Conservation (phyloP, 2,888 invertebrate genomes). For the Xestia c-nigrum region DNA sequence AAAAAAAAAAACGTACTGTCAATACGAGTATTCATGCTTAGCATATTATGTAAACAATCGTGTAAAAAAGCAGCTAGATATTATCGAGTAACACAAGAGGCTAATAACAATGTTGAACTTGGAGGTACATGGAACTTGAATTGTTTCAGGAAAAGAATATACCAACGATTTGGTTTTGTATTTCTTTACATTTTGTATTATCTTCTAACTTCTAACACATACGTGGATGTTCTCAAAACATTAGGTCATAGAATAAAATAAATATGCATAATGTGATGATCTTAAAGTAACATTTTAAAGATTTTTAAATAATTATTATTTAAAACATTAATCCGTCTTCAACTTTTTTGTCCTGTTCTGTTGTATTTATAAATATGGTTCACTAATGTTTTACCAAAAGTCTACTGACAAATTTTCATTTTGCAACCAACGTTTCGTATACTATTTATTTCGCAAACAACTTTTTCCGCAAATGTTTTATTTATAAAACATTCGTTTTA, state of each 20-base stretch:
- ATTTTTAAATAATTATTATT: not conserved
- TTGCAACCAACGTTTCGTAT: too few relatives aligned
- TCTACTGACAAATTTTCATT: too few relatives aligned
- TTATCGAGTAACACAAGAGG: constrained; percentile 15
- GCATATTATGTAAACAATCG: not conserved
- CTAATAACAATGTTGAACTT: constrained; percentile 9
- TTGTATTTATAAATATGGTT: not conserved
- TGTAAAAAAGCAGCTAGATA: constrained; percentile 22
- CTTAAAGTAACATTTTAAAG: not conserved
- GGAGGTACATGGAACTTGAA: not conserved
- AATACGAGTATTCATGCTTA: not conserved
- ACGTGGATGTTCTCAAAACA: not conserved
- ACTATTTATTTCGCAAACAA: too few relatives aligned
- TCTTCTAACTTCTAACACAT: not conserved
- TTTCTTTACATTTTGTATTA: not conserved
- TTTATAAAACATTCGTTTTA: too few relatives aligned
- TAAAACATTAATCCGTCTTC: not conserved
- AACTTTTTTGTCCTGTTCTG: not conserved
- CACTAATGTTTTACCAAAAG: too few relatives aligned
- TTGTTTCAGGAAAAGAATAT: not conserved
- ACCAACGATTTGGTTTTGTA: not conserved
- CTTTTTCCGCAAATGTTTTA: too few relatives aligned
- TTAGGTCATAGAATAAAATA: not conserved
- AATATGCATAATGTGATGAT: not conserved
- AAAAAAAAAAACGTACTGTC: too few relatives aligned